Evolutionary conservation across 2,113 vertebrate genomes (phyloP).

Genomic region (Scomber scombrus): DNA sequence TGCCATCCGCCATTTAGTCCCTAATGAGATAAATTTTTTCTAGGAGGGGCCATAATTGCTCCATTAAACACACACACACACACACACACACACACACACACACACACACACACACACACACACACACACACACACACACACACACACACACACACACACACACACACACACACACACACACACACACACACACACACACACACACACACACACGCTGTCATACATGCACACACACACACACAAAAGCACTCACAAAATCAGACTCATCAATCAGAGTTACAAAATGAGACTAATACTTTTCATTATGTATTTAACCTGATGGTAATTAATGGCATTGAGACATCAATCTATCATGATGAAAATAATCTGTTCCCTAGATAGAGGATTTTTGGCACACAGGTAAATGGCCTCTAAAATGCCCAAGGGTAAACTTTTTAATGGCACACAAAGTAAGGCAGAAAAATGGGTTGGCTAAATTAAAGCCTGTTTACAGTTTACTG

Average conservation of each 20-base stretch:
- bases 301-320: constrained; percentile 77
- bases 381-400: constrained; percentile 20
- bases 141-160: constrained; percentile 21
- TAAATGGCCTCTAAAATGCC: constrained; percentile 37
- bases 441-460: not conserved
- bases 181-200: constrained; percentile 33
- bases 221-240: constrained; percentile 24
- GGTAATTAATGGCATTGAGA: constrained; percentile 68
- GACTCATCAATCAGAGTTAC: constrained; percentile 69
- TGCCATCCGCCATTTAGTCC: constrained; percentile 72
- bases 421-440: constrained; percentile 31
- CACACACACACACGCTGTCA: constrained; percentile 3
- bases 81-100: constrained; percentile 8
- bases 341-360: constrained; percentile 56
- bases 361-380: constrained; percentile 41
- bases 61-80: constrained; percentile 64
- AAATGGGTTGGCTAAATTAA: not conserved
- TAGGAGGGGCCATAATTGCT: constrained; percentile 70
- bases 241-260: constrained; percentile 25
- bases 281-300: constrained; percentile 69
- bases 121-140: constrained; percentile 20
- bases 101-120: constrained; percentile 9
- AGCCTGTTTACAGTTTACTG: not conserved
- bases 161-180: constrained; percentile 32
- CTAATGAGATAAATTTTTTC: constrained; percentile 76